Base-by-base conservation (phyloP, 2,888 invertebrate species). In the Dasysyrphus tricinctus region DNA sequence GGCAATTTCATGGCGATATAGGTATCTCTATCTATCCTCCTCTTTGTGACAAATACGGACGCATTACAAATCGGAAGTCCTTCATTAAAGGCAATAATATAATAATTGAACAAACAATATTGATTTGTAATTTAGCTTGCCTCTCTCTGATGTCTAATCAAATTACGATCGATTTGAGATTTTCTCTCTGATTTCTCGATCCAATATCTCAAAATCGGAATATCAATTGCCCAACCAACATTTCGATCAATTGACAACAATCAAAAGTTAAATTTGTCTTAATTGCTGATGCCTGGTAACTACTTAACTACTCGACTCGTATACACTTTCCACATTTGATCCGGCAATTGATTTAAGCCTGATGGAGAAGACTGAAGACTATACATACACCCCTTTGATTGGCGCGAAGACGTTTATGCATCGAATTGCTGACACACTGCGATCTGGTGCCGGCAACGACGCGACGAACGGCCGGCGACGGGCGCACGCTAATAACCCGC, bases 231-330 rank as follows among this genome's bases (percentile, higher is more conserved):
- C 44, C 79, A 82, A 79, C 86, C 86, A 86, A 86, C 86, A 86
- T 86, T 86, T 86, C 82, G 86, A 86, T 86, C 86, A 86, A 86
- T 86, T 86, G 86, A 82, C 86, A 61, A 79, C 86, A 86, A 86
- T 86, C 78, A 86, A 86, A 75, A 82, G 86, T 86, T 82, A 86
- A 82, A 82, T 86, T 86, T 65, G 57, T 82, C 82, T 86, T 86
- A 86, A 86, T 86, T 86, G 86, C 82, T 49, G 44, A 65, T 75
- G 59, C 34, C 65, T 70, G 77, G 54, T 47, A 42, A 19, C 3
- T 24, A 7, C 59, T 37, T 19, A 59, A 8, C 14, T n/a, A 65
- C 39, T 54, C 29, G 54, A 73, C 7, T 80, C 67, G 76, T 63
- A 24, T 24, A 75, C 74, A 70, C 63, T 79, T 80, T 83, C 70